Conservation (phyloP, 2,888 invertebrate species). For the Cheilosia pagana region DNA sequence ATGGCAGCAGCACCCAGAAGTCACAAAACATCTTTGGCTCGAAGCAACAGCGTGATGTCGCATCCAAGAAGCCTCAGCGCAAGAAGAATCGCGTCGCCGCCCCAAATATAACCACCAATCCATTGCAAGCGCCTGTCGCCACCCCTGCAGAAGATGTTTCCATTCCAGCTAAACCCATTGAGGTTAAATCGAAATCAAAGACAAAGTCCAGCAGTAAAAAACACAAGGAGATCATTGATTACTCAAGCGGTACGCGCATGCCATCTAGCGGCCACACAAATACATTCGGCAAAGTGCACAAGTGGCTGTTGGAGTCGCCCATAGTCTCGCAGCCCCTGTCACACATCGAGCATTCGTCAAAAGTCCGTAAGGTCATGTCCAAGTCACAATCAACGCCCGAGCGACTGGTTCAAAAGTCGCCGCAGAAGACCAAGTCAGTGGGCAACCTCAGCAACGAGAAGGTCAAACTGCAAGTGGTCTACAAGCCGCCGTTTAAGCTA, state of each 20-base stretch:
- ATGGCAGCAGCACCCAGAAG: conserved; percentile 29
- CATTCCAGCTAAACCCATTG: conserved; percentile 77
- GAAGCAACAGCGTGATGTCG: conserved; percentile 76
- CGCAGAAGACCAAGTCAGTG: conserved; percentile 88
- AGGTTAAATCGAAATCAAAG: conserved; percentile 82
- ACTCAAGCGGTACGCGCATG: conserved; percentile 82
- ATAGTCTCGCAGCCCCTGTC: conserved; percentile 83
- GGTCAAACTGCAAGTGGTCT: conserved; percentile 92
- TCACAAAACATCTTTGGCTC: conserved; percentile 61
- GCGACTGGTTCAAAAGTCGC: conserved; percentile 87
- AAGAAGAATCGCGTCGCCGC: conserved; percentile 84
- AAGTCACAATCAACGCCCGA: conserved; percentile 94
- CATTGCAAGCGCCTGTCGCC: conserved; percentile 19
- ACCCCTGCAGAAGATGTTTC: conserved; percentile 29
- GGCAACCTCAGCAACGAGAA: conserved; percentile 88
- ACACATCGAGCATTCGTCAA: conserved; percentile 83
- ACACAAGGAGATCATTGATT: conserved; percentile 90
- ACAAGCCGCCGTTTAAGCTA: conserved; percentile 94
- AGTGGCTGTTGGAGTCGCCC: conserved; percentile 92
- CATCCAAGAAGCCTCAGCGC: conserved; percentile 81
- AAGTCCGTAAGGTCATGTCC: conserved; percentile 85
- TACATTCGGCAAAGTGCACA: conserved; percentile 91
- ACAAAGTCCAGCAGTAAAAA: conserved; percentile 85
- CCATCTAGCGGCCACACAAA: conserved; percentile 81
- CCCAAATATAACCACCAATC: conserved; percentile 82